A percentile compares a stretch with the other conserved stretches of the same genome.
These are phyloP conservation scores for Mimas tiliae DNA, from an alignment of 2,888 invertebrate genomes.

Conservation along the genomic window DNA sequence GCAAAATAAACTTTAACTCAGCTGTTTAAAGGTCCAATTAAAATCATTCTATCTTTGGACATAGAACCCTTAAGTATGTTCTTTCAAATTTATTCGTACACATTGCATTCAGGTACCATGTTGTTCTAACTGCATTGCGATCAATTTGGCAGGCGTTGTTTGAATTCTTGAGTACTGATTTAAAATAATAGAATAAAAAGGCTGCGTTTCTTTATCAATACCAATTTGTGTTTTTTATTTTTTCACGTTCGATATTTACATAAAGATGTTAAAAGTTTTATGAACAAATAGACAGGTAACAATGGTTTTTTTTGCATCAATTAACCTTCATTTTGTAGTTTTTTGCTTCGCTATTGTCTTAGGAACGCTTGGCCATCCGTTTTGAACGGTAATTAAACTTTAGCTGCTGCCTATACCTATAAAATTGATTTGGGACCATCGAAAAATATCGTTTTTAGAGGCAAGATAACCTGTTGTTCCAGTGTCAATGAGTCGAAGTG, in stretches of 20 bases:
- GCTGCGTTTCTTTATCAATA: not conserved
- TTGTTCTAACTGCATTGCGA: slow-evolving; percentile 75
- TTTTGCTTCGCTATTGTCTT: slow-evolving; percentile 6
- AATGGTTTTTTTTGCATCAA: slow-evolving; percentile 16
- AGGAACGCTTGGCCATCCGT: slow-evolving; percentile 6
- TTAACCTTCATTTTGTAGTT: slow-evolving; percentile 22
- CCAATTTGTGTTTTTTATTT: slow-evolving; percentile 2
- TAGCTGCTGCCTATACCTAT: slow-evolving; percentile 9
- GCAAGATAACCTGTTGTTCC: slow-evolving; percentile 51
- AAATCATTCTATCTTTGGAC: slow-evolving; percentile 16
- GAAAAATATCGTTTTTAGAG: slow-evolving; percentile 36
- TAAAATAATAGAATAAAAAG: slow-evolving; percentile 26
- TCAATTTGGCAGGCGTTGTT: slow-evolving; percentile 72
- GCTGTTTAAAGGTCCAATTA: slow-evolving; percentile 39
- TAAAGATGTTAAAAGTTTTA: slow-evolving; percentile 21
- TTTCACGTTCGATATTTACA: slow-evolving; percentile 9
- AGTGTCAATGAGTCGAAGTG: slow-evolving; percentile 52
- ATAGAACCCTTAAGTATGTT: slow-evolving; percentile 37
- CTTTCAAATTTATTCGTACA: slow-evolving; percentile 68
- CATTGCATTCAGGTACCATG: slow-evolving; percentile 68
- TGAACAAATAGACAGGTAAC: slow-evolving; percentile 20
- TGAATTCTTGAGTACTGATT: slow-evolving; percentile 65
- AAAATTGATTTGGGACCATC: slow-evolving; percentile 31
- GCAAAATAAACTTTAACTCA: slow-evolving; percentile 40
- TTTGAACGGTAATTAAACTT: slow-evolving; percentile 20